These are phyloP conservation scores for Dipodomys merriami DNA, from an alignment of 2,113 vertebrate genomes.

Conservation along the genomic window DNA sequence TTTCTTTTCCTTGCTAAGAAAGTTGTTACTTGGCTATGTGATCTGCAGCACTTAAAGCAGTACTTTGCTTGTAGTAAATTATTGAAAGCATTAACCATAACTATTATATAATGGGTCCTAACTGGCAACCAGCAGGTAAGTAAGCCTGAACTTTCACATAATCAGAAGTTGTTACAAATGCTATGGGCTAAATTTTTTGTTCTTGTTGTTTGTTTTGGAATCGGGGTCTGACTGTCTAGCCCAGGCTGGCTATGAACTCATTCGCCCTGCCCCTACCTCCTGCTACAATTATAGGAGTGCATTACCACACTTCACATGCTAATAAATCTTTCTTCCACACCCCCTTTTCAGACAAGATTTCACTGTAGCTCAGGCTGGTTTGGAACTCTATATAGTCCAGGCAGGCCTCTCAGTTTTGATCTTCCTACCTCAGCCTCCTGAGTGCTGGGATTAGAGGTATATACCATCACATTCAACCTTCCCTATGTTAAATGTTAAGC, in stretches of 20 bases:
- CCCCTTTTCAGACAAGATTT: too few species aligned
- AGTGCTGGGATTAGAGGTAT: not conserved
- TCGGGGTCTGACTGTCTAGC: not conserved
- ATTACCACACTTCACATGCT: not conserved
- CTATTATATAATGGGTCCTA: not conserved
- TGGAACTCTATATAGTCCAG: too few species aligned
- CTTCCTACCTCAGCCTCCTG: not conserved
- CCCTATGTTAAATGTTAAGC: not conserved
- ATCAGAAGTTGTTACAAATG: not conserved
- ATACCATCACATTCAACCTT: not conserved
- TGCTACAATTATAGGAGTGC: not conserved
- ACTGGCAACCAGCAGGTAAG: not conserved
- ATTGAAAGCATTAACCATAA: slow-evolving; percentile 11
- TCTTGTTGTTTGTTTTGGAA: not conserved
- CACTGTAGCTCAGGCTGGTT: too few species aligned
- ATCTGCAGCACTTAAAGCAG: not conserved
- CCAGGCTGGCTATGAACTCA: not conserved
- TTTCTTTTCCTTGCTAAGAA: slow-evolving; percentile 24
- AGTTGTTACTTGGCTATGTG: not conserved
- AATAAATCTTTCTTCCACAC: not conserved
- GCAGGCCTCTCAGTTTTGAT: too few species aligned
- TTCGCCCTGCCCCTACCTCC: not conserved
- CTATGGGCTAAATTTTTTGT: too few species aligned
- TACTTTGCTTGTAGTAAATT: not conserved
- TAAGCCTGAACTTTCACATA: not conserved